Evolutionary conservation across 2,797 vertebrate genomes (phyloP).

Genomic region (Miichthys miiuy): DNA sequence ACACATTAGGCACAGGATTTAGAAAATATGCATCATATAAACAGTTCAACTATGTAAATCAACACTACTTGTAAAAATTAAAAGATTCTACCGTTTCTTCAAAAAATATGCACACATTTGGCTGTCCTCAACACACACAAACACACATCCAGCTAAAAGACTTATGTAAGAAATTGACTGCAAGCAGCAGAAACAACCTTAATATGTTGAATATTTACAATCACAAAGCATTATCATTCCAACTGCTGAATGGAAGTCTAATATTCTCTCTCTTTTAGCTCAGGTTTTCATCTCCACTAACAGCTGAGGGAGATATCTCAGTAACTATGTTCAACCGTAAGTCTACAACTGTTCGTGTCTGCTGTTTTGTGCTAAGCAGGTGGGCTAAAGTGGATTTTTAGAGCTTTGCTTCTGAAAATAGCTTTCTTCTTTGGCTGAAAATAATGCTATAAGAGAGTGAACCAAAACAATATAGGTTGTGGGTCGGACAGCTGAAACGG

Average conservation of each 20-base stretch:
- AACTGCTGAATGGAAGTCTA: background rate
- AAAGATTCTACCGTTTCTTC: constrained; percentile 7
- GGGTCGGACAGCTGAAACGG: background rate
- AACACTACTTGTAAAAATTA: constrained; percentile 24
- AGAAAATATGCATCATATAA: constrained; percentile 15
- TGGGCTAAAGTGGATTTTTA: background rate
- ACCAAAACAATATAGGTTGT: background rate
- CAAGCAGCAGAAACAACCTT: too few species aligned
- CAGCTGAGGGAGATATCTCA: background rate
- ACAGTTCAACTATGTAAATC: constrained; percentile 28
- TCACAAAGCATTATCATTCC: background rate
- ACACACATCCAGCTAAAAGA: background rate
- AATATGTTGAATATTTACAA: too few species aligned
- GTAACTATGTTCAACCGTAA: background rate
- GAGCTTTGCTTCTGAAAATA: background rate
- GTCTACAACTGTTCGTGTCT: background rate
- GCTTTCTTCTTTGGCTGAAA: background rate
- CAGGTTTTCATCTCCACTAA: background rate
- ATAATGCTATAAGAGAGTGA: background rate
- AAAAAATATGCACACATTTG: constrained; percentile 7
- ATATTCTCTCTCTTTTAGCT: background rate
- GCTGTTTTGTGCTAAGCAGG: background rate
- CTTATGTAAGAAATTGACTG: background rate
- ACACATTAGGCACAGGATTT: constrained; percentile 1
- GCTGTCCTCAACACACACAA: background rate